Conservation (phyloP, 2,888 invertebrate species). For the Podabrus alpinus region DNA sequence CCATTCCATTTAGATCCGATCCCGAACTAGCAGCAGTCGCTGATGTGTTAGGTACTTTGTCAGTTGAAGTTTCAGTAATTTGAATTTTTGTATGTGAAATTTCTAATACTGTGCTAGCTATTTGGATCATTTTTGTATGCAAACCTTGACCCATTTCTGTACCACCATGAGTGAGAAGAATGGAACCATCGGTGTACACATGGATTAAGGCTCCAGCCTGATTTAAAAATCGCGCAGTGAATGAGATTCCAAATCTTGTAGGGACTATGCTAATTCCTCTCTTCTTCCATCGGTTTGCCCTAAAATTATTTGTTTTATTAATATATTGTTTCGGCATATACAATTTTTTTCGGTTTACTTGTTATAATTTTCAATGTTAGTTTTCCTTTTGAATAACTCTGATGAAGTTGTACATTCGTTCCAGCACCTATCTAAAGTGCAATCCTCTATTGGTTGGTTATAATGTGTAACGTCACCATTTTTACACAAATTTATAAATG, state of each 20-base stretch:
- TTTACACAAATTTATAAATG: conserved; percentile 75
- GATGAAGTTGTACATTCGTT: conserved; percentile 73
- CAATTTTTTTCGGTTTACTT: conserved; percentile 56
- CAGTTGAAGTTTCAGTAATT: conserved; percentile 82
- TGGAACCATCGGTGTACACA: conserved; percentile 87
- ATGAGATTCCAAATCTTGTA: conserved; percentile 84
- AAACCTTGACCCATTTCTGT: conserved; percentile 97
- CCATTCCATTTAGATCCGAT: conserved; percentile 92
- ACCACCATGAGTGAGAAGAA: conserved; percentile 88
- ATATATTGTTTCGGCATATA: background rate
- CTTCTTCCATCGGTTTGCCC: conserved; percentile 82
- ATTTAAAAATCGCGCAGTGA: conserved; percentile 75
- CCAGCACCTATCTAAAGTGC: conserved; percentile 78
- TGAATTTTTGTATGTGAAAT: conserved; percentile 76
- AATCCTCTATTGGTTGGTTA: conserved; percentile 72
- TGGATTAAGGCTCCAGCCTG: conserved; percentile 88
- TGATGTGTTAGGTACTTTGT: conserved; percentile 90
- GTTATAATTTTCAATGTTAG: conserved; percentile 71
- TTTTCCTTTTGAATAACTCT: conserved; percentile 63
- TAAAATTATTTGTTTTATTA: conserved; percentile 49
- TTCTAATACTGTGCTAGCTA: conserved; percentile 75
- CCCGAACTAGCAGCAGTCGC: conserved; percentile 88
- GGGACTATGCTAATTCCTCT: conserved; percentile 82
- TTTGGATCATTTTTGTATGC: conserved; percentile 94
- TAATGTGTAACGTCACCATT: conserved; percentile 81